Evolutionary conservation across 2,113 vertebrate species (phyloP).

Genomic region (Manacus vitellinus): DNA sequence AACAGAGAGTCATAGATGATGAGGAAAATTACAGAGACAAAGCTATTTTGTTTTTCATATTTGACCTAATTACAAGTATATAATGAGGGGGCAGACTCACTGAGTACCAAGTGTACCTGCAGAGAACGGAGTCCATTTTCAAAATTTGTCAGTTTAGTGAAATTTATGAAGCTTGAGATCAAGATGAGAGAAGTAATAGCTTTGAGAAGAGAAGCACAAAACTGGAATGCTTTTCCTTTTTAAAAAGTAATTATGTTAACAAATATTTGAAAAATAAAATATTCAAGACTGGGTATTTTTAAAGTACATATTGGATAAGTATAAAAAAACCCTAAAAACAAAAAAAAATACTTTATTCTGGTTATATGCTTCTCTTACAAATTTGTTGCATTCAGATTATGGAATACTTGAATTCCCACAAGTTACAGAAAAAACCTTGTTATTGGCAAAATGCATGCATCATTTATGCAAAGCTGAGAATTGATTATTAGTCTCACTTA

Average conservation of each 20-base stretch:
- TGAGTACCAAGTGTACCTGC: not conserved
- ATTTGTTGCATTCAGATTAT: not conserved
- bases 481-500: not conserved
- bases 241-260: not conserved
- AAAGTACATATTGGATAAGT: rapidly evolving
- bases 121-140: not conserved
- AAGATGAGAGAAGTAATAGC: not conserved
- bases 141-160: not conserved
- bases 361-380: not conserved
- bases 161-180: not conserved
- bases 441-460: not conserved
- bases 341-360: not conserved
- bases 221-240: not conserved
- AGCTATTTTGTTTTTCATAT: not conserved
- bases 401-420: not conserved
- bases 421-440: not conserved
- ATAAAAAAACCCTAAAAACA: not conserved
- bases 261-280: not conserved
- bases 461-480: not conserved
- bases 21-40: not conserved
- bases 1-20: not conserved
- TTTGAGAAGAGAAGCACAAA: not conserved
- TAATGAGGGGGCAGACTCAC: not conserved
- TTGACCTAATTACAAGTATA: not conserved
- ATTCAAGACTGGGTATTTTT: not conserved